phyloP scores from a whole-genome alignment of 2,797 vertebrate genomes.

The Scleropages formosus region DNA sequence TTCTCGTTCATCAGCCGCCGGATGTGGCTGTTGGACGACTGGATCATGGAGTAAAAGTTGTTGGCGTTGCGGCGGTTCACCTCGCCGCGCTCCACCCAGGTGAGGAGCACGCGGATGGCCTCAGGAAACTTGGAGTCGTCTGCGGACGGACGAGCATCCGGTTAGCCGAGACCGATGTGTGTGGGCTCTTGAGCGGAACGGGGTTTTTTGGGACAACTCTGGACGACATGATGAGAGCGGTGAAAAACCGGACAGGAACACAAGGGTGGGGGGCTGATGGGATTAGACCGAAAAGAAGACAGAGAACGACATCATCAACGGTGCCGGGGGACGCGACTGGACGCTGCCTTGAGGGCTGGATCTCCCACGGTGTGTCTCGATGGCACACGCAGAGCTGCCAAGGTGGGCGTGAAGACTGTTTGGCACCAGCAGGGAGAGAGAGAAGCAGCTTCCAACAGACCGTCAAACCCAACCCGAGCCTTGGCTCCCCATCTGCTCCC shows the following conservation, averaged over 20 bases:
- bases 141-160: slow-evolving; percentile 44
- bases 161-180: slow-evolving; percentile 59
- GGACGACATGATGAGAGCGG: slow-evolving; percentile 36
- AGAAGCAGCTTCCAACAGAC: background rate
- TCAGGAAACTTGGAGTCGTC: slow-evolving; percentile 87
- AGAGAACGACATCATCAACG: slow-evolving; percentile 38
- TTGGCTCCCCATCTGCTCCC: background rate
- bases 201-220: slow-evolving; percentile 53
- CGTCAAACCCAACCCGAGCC: background rate
- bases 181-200: slow-evolving; percentile 60
- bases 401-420: background rate
- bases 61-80: slow-evolving; percentile 93
- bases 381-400: no score
- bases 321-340: background rate
- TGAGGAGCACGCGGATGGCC: slow-evolving; percentile 85
- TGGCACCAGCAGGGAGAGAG: background rate
- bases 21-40: slow-evolving; percentile 90
- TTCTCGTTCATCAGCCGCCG: slow-evolving; percentile 86
- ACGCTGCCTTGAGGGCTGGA: slow-evolving; percentile 1
- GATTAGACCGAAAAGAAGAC: slow-evolving; percentile 16
- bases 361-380: no score
- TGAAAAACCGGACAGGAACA: background rate
- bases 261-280: background rate
- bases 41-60: slow-evolving; percentile 98
- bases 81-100: slow-evolving; percentile 92